These are phyloP conservation scores for Himalopsyche japonica DNA, from an alignment of 2,888 invertebrate genomes.

Conservation along the genomic window DNA sequence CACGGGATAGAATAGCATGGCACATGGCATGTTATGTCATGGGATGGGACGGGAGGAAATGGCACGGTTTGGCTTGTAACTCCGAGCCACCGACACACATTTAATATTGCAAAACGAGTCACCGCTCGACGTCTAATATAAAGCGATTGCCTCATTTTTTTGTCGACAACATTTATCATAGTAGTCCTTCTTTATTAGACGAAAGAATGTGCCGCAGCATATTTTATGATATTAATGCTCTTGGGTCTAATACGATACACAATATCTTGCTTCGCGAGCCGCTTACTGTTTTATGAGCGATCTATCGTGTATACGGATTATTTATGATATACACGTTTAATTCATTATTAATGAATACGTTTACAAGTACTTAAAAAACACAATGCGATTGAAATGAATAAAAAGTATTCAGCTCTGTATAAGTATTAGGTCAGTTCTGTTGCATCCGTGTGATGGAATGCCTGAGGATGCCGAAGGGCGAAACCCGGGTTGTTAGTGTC, in stretches of 20 bases:
- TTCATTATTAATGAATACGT: too few species aligned
- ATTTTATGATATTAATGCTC: not conserved
- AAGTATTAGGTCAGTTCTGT: too few species aligned
- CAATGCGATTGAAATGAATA: too few species aligned
- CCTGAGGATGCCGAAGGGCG: too few species aligned
- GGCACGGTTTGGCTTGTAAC: not conserved
- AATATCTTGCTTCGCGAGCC: not conserved
- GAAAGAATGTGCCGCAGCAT: not conserved
- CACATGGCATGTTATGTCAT: not conserved
- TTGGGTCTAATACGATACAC: not conserved
- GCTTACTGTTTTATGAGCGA: not conserved
- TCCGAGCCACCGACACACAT: slow-evolving; percentile 44
- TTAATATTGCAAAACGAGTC: not conserved
- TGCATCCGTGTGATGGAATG: too few species aligned
- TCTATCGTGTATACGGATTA: not conserved
- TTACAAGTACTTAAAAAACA: too few species aligned
- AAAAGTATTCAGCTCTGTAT: too few species aligned
- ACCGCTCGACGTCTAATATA: not conserved
- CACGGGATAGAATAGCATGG: not conserved
- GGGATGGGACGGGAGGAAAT: not conserved
- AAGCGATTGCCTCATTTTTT: not conserved
- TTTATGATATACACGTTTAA: not conserved
- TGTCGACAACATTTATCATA: not conserved
- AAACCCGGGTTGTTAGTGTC: too few species aligned
- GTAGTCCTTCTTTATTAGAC: not conserved